Conservation (phyloP, 2,797 vertebrate species). For the Mallotus villosus region DNA sequence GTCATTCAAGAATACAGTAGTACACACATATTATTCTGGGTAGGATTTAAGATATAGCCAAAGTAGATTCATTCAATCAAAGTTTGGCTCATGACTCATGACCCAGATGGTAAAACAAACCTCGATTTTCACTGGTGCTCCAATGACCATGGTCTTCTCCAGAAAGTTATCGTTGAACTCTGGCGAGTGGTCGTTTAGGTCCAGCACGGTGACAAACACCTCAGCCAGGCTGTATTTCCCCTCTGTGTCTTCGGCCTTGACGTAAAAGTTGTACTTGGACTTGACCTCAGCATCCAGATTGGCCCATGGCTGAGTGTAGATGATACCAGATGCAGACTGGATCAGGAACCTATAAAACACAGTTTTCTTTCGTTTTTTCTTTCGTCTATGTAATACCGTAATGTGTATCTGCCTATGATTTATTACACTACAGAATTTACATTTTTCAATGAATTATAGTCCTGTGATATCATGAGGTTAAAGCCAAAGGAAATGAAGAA, state of each 20-base stretch:
- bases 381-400: neutral
- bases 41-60: constrained; percentile 33
- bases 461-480: no score
- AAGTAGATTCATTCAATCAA: neutral
- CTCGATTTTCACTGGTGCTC: constrained; percentile 88
- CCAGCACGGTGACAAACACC: constrained; percentile 88
- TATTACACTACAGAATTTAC: no score
- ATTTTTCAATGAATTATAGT: no score
- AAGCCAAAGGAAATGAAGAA: neutral
- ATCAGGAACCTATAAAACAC: constrained; percentile 77
- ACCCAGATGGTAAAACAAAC: constrained; percentile 59
- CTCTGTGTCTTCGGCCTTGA: constrained; percentile 92
- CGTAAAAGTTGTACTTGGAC: constrained; percentile 92
- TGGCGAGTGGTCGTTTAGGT: constrained; percentile 93
- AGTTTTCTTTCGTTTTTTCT: neutral
- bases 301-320: constrained; percentile 95
- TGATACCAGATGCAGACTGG: constrained; percentile 85
- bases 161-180: constrained; percentile 86
- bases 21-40: constrained; percentile 69
- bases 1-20: neutral
- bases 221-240: constrained; percentile 91
- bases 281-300: constrained; percentile 88
- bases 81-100: neutral
- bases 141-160: constrained; percentile 93
- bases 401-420: neutral